Conservation (phyloP, 2,113 vertebrate genomes). For the Mystacornis crossleyi region DNA sequence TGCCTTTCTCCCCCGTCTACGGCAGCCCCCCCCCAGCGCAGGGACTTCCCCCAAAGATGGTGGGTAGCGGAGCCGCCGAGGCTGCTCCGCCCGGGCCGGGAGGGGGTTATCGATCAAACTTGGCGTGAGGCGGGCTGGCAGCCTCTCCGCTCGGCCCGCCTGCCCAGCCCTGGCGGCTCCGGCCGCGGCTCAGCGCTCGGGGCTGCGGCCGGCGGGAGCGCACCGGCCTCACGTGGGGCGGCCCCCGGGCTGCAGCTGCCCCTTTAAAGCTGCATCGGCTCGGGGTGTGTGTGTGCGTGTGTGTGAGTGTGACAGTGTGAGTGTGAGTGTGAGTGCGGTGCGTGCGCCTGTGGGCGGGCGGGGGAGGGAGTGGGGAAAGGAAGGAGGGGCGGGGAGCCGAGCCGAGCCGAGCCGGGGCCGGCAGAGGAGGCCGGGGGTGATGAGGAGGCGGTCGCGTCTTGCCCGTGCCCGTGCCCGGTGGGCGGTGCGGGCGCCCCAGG, state of each 20-base stretch:
- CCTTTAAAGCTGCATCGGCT: slow-evolving; percentile 70
- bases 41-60: slow-evolving; percentile 84
- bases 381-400: background rate
- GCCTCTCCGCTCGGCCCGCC: background rate
- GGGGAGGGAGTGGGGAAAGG: background rate
- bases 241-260: slow-evolving; percentile 49
- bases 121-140: slow-evolving; percentile 86
- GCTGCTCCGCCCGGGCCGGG: slow-evolving; percentile 85
- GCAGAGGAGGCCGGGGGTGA: background rate
- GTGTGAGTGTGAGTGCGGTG: background rate
- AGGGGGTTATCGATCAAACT: slow-evolving; percentile 89
- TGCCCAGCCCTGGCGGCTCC: background rate
- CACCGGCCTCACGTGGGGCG: slow-evolving; percentile 75
- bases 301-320: background rate
- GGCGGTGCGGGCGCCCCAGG: background rate
- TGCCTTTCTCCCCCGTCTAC: slow-evolving; percentile 38
- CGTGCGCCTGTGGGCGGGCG: background rate
- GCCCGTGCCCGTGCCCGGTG: background rate
- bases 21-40: slow-evolving; percentile 5
- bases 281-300: background rate
- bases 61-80: slow-evolving; percentile 70
- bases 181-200: background rate
- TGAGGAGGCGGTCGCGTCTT: background rate
- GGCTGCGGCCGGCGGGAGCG: slow-evolving; percentile 70
- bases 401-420: background rate